Evolutionary conservation across 1,140 invertebrate genomes (phyloP).

Genomic region (Cydia amplana): DNA sequence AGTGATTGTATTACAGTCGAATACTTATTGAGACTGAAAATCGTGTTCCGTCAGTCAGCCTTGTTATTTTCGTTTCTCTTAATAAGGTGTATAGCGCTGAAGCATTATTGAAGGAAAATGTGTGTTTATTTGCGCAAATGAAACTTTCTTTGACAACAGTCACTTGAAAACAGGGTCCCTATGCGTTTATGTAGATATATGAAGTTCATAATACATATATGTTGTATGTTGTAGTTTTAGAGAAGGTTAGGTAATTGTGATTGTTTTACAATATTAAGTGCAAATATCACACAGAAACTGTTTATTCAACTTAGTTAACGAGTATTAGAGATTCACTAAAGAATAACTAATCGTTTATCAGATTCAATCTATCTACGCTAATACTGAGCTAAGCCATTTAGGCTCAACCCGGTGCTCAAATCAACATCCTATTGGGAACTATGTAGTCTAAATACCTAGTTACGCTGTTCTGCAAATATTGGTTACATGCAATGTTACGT

Average conservation of each 20-base stretch:
- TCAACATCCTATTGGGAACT: background rate
- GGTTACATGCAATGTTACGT: too few relatives aligned
- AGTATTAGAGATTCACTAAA: background rate
- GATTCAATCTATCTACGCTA: background rate
- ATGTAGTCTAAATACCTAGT: background rate
- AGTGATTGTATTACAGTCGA: background rate
- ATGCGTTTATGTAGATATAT: too few relatives aligned
- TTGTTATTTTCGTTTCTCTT: background rate
- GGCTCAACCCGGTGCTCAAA: background rate
- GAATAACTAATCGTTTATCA: background rate
- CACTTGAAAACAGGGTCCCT: too few relatives aligned
- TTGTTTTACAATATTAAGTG: too few relatives aligned
- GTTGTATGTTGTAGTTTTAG: too few relatives aligned
- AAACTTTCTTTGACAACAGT: too few relatives aligned
- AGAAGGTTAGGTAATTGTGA: too few relatives aligned
- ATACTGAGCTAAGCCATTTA: background rate
- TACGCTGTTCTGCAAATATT: too few relatives aligned
- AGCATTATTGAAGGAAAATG: background rate
- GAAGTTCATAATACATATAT: too few relatives aligned
- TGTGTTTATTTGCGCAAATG: background rate
- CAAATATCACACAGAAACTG: too few relatives aligned
- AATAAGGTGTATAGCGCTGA: too few relatives aligned
- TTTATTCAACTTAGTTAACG: too few relatives aligned
- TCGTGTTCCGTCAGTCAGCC: background rate
- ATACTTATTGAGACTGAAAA: background rate